These are phyloP conservation scores for Tetrapedia diversipes DNA, from an alignment of 2,888 invertebrate genomes.

Conservation along the genomic window DNA sequence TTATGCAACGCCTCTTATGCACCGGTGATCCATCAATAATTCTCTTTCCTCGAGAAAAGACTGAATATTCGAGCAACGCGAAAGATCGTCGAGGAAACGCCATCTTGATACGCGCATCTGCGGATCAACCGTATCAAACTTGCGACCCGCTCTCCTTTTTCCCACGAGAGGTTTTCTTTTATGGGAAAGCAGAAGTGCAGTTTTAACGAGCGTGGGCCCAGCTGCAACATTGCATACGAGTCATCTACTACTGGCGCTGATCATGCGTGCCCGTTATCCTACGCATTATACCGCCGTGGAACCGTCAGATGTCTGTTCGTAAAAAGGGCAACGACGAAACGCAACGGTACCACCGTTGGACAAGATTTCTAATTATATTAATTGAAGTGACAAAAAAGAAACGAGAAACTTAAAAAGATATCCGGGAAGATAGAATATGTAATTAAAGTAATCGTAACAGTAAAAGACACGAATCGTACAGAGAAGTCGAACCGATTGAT, in stretches of 20 bases:
- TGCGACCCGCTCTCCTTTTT: conserved; percentile 36
- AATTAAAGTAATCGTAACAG: too few species aligned
- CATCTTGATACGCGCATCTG: conserved; percentile 2
- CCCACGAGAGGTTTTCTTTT: conserved; percentile 45
- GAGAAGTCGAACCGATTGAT: too few species aligned
- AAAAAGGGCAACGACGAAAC: too few species aligned
- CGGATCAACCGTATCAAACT: conserved; percentile 16
- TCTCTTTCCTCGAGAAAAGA: not conserved
- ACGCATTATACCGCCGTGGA: conserved; percentile 39
- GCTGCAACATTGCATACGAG: conserved; percentile 44
- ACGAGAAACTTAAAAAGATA: too few species aligned
- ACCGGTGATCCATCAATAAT: not conserved
- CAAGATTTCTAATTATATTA: too few species aligned
- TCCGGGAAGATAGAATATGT: too few species aligned
- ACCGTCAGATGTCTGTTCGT: too few species aligned
- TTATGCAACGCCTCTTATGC: too few species aligned
- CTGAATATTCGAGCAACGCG: conserved; percentile 1
- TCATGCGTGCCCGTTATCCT: conserved; percentile 58
- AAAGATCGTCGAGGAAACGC: not conserved
- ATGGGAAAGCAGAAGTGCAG: conserved; percentile 49
- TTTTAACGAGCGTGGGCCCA: conserved; percentile 64
- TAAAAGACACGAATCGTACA: too few species aligned
- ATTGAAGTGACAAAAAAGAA: too few species aligned
- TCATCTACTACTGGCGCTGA: conserved; percentile 58
- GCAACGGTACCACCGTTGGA: too few species aligned